These are phyloP conservation scores for Clarias laeviceps DNA, from an alignment of 2,797 vertebrate genomes.

Conservation along the genomic window DNA sequence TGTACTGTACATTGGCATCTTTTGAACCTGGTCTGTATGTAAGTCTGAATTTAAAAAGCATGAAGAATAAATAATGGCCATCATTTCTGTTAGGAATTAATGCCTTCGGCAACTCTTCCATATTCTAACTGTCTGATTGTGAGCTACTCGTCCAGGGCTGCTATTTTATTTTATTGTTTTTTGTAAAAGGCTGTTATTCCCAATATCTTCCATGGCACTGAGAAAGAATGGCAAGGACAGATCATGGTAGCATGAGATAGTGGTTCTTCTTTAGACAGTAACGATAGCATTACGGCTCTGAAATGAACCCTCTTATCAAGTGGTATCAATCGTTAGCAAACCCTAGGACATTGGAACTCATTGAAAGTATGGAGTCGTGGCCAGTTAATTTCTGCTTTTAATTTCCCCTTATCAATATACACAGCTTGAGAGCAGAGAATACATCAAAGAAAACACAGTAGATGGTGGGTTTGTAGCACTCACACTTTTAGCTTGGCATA, in stretches of 20 bases:
- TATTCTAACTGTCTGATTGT: background rate
- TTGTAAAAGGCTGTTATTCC: background rate
- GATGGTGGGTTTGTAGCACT: background rate
- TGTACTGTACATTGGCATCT: slow-evolving; percentile 1
- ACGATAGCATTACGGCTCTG: background rate
- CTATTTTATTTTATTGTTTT: background rate
- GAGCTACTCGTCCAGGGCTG: background rate
- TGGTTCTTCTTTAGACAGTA: background rate
- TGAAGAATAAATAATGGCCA: background rate
- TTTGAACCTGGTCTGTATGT: background rate
- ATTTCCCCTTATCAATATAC: slow-evolving; percentile 6
- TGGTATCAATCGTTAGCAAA: background rate
- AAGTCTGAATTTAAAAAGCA: background rate
- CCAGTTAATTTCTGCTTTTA: background rate
- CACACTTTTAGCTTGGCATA: background rate
- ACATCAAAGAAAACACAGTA: slow-evolving; percentile 1
- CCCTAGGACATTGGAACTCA: background rate
- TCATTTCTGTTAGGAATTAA: background rate
- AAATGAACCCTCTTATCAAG: background rate
- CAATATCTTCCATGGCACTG: background rate
- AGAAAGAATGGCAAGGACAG: background rate
- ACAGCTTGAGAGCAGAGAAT: background rate
- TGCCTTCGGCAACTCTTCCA: background rate
- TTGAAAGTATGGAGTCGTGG: background rate
- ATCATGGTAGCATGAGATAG: background rate